Evolutionary conservation across 2,113 vertebrate genomes (phyloP).

Genomic region (Aldabrachelys gigantea): DNA sequence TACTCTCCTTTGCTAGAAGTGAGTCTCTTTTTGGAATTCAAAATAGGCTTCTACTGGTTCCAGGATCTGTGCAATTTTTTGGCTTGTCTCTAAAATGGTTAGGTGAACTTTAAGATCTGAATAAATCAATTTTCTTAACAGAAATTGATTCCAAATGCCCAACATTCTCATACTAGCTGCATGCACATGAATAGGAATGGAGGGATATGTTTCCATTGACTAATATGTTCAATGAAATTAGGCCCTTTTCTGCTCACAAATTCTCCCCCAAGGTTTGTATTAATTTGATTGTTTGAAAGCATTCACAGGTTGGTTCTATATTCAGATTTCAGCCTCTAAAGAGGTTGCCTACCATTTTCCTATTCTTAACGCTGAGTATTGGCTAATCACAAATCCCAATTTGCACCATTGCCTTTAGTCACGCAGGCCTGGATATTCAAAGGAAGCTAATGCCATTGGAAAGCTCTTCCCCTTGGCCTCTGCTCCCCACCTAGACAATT

Average conservation of each 20-base stretch:
- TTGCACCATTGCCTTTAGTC: background rate
- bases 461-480: background rate
- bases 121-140: background rate
- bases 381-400: background rate
- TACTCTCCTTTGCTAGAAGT: background rate
- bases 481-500: too few relatives aligned
- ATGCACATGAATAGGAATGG: rapidly evolving
- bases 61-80: rapidly evolving
- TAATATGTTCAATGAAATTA: background rate
- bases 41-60: rapidly evolving
- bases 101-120: background rate
- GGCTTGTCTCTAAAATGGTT: background rate
- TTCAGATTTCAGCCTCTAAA: background rate
- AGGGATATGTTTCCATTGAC: background rate
- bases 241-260: background rate
- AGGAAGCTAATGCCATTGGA: background rate
- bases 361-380: background rate
- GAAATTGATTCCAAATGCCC: background rate
- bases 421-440: background rate
- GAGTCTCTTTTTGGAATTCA: rapidly evolving
- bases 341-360: background rate
- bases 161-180: background rate
- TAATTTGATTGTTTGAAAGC: background rate
- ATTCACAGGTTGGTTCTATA: background rate
- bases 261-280: background rate